Evolutionary conservation across 2,797 vertebrate species (phyloP).

Genomic region (Clarias fuscus): DNA sequence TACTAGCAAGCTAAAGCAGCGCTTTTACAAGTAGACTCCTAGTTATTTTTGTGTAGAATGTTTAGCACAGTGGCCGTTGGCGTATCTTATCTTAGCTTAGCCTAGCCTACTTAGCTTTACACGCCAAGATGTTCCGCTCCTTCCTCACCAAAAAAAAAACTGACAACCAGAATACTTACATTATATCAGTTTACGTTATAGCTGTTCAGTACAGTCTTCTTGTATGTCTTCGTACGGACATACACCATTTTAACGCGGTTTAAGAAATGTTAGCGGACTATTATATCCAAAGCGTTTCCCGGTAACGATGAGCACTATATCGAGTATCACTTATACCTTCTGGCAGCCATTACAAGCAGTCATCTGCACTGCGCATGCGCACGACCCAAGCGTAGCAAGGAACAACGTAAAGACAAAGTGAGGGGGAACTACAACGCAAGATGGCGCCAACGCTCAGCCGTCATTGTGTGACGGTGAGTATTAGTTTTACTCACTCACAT

Average conservation of each 20-base stretch:
- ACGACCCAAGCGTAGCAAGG: background rate
- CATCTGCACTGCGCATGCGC: constrained; percentile 66
- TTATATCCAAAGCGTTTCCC: constrained; percentile 57
- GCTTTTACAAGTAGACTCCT: background rate
- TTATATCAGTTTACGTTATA: constrained; percentile 52
- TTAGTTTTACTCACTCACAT: no score
- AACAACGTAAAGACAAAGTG: background rate
- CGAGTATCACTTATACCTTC: constrained; percentile 63
- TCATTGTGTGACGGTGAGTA: no score
- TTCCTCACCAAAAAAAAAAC: constrained; percentile 15
- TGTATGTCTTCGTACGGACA: constrained; percentile 66
- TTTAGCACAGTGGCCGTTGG: background rate
- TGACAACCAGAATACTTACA: constrained; percentile 40
- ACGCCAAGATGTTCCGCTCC: background rate
- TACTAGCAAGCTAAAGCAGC: background rate
- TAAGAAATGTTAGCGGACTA: constrained; percentile 64
- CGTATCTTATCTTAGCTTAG: background rate
- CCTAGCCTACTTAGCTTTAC: background rate
- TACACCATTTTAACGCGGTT: constrained; percentile 76
- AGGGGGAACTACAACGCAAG: background rate
- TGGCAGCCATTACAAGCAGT: constrained; percentile 70
- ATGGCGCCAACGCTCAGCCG: background rate
- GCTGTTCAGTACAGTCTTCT: constrained; percentile 60
- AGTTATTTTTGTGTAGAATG: background rate
- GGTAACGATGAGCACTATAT: constrained; percentile 63